These are phyloP conservation scores for Oreochromis tanganicae DNA, from an alignment of 2,113 vertebrate species.

Conservation along the genomic window DNA sequence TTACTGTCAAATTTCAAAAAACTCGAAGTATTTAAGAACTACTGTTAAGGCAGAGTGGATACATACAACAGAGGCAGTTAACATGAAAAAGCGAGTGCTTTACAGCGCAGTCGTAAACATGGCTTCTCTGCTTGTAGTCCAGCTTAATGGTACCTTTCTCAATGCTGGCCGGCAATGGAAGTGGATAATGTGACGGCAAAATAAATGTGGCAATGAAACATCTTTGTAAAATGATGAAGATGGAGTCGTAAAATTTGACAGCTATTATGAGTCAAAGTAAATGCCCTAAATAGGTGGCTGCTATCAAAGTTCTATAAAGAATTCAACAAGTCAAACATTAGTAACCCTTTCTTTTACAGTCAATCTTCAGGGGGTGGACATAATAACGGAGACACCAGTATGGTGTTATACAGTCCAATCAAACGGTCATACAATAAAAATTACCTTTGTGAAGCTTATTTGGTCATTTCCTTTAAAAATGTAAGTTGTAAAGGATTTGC, in stretches of 20 bases:
- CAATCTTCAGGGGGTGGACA: constrained; percentile 1
- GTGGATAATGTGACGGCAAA: constrained; percentile 46
- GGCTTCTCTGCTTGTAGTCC: constrained; percentile 20
- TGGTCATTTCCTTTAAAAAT: neutral
- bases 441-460: neutral
- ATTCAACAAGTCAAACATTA: constrained; percentile 2
- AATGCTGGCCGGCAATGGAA: constrained; percentile 28
- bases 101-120: constrained; percentile 33
- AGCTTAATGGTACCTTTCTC: constrained; percentile 55
- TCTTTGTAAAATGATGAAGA: constrained; percentile 56
- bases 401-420: neutral
- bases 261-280: constrained; percentile 51
- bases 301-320: constrained; percentile 30
- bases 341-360: constrained; percentile 37
- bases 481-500: neutral
- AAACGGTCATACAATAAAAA: neutral
- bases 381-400: constrained; percentile 28
- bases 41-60: neutral
- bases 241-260: constrained; percentile 48
- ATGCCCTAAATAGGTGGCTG: constrained; percentile 36
- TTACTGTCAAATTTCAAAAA: neutral
- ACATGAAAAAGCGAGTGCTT: constrained; percentile 24
- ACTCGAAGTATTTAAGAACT: neutral
- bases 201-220: constrained; percentile 59
- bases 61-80: constrained; percentile 37